Evolutionary conservation across 1,140 invertebrate genomes (phyloP).

Genomic region (Solenopsis invicta): DNA sequence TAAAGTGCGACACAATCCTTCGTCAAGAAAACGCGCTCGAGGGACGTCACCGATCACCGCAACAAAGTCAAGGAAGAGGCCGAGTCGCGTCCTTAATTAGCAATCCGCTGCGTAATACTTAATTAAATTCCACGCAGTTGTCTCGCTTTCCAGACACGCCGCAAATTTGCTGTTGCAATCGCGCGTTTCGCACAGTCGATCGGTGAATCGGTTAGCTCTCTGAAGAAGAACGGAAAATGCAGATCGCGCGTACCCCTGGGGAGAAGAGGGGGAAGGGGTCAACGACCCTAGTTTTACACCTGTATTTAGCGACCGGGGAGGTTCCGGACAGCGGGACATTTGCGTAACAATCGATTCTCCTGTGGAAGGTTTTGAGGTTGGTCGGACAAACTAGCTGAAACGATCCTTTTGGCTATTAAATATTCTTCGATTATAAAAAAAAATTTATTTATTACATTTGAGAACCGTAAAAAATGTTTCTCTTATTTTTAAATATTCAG

Average conservation of each 20-base stretch:
- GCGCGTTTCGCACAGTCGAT: constrained; percentile 9
- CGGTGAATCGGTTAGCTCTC: constrained; percentile 37
- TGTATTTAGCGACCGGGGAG: constrained; percentile 54
- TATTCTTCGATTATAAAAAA: background rate
- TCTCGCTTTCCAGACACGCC: background rate
- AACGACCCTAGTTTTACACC: constrained; percentile 52
- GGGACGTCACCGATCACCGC: background rate
- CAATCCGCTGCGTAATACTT: constrained; percentile 58
- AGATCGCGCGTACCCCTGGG: constrained; percentile 4
- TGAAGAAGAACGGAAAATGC: constrained; percentile 61
- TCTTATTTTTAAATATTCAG: background rate
- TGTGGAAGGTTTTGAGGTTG: constrained; percentile 3
- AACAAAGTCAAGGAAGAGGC: constrained; percentile 48
- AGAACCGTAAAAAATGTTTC: background rate
- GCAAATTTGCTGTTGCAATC: constrained; percentile 32
- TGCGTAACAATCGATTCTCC: constrained; percentile 69
- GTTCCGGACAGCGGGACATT: constrained; percentile 60
- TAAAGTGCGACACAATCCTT: constrained; percentile 4
- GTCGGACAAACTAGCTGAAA: background rate
- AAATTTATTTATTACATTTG: constrained; percentile 4
- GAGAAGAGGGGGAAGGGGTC: background rate
- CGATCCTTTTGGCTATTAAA: background rate
- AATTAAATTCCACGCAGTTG: constrained; percentile 28
- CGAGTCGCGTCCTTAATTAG: constrained; percentile 63
- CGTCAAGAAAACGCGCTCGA: background rate